Evolutionary conservation across 2,113 vertebrate species (phyloP).

Genomic region (Mormoops blainvillei): DNA sequence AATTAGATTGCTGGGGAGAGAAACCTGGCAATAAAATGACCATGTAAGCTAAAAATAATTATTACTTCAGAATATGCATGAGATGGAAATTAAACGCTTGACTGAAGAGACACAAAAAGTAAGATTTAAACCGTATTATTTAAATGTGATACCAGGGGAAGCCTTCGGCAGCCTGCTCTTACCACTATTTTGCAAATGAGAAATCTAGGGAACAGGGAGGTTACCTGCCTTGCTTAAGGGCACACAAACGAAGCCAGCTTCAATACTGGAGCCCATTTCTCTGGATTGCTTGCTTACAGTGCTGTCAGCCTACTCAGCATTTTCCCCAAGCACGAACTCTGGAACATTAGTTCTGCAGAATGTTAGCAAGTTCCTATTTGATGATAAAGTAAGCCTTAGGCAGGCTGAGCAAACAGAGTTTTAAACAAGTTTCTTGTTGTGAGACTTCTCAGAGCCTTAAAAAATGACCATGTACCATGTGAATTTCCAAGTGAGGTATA

Average conservation of each 20-base stretch:
- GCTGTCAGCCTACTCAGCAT: not conserved
- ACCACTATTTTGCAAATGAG: not conserved
- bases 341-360: not conserved
- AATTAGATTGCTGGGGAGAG: not conserved
- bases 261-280: not conserved
- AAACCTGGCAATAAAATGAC: conserved; percentile 17
- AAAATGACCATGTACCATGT: not conserved
- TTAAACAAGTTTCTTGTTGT: not conserved
- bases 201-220: not conserved
- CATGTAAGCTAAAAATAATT: not conserved
- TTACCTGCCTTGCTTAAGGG: not conserved
- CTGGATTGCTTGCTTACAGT: not conserved
- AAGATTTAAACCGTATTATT: not conserved
- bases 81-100: conserved; percentile 5
- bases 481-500: not conserved
- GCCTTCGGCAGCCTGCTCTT: not conserved
- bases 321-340: not conserved
- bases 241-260: conserved; percentile 7
- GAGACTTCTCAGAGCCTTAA: not conserved
- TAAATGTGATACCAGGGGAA: not conserved
- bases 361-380: not conserved
- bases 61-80: conserved; percentile 13
- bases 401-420: not conserved
- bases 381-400: not conserved
- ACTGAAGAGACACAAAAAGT: not conserved